Evolutionary conservation across 2,797 vertebrate species (phyloP).

Genomic region (Tangara arthus): DNA sequence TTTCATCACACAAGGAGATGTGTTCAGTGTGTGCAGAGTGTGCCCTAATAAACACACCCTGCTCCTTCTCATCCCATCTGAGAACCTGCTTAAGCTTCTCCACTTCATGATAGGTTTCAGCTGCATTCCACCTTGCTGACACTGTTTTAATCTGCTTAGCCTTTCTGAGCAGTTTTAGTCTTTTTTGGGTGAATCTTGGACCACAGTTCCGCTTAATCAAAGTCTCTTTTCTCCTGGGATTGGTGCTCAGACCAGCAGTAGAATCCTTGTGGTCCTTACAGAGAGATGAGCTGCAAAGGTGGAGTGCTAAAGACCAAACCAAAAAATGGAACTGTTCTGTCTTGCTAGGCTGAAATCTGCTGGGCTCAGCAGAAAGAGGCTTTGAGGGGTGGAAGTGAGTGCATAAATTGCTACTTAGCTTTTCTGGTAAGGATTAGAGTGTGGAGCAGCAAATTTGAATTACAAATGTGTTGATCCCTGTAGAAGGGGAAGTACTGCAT

Average conservation of each 20-base stretch:
- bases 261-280: background rate
- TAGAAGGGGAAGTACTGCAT: background rate
- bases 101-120: background rate
- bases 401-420: accelerated
- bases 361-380: background rate
- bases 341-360: background rate
- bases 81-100: background rate
- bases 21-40: background rate
- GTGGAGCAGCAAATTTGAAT: background rate
- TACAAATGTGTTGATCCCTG: background rate
- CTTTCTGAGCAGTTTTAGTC: background rate
- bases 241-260: background rate
- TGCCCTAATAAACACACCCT: background rate
- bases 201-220: background rate
- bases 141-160: background rate
- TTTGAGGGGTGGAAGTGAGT: background rate
- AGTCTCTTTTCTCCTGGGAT: background rate
- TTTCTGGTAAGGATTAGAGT: background rate
- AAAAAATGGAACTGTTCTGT: background rate
- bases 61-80: background rate
- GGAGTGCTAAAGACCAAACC: background rate
- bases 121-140: background rate
- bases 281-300: background rate
- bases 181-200: background rate
- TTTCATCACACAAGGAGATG: background rate